Evolutionary conservation across 2,113 vertebrate species (phyloP).

Genomic region (Diphyllodes magnificus): DNA sequence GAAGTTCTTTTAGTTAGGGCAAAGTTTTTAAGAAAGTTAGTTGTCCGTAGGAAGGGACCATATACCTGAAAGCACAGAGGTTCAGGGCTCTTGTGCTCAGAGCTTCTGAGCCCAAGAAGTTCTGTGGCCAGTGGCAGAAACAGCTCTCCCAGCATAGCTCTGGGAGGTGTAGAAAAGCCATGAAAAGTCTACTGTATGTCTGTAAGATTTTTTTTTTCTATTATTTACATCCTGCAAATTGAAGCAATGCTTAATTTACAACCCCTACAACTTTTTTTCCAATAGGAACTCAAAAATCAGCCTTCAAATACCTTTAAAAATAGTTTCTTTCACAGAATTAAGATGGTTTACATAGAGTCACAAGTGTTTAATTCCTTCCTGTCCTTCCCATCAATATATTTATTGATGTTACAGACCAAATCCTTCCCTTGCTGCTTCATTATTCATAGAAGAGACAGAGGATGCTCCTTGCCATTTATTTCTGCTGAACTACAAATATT

Average conservation of each 20-base stretch:
- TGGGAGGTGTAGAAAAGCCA: neutral
- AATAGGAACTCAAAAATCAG: neutral
- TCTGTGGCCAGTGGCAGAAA: neutral
- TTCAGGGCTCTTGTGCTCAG: neutral
- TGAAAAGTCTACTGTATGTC: neutral
- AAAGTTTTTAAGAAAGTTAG: neutral
- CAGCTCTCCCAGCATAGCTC: neutral
- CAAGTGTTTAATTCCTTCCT: slow-evolving; percentile 9
- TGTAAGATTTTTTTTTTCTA: neutral
- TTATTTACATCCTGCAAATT: neutral
- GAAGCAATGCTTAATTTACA: neutral
- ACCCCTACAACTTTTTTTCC: neutral
- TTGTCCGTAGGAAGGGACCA: neutral
- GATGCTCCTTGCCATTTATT: slow-evolving; percentile 39
- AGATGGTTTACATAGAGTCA: neutral
- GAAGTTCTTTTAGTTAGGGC: neutral
- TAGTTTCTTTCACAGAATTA: neutral
- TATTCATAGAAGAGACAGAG: slow-evolving; percentile 43
- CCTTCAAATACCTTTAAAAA: neutral
- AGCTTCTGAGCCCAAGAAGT: neutral
- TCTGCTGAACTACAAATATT: slow-evolving; percentile 44
- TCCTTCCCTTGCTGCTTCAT: slow-evolving; percentile 54
- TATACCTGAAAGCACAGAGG: neutral
- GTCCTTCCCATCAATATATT: neutral
- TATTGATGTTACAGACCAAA: slow-evolving; percentile 35